Evolutionary conservation across 2,888 invertebrate genomes (phyloP).

Genomic region (Machimus rusticus): DNA sequence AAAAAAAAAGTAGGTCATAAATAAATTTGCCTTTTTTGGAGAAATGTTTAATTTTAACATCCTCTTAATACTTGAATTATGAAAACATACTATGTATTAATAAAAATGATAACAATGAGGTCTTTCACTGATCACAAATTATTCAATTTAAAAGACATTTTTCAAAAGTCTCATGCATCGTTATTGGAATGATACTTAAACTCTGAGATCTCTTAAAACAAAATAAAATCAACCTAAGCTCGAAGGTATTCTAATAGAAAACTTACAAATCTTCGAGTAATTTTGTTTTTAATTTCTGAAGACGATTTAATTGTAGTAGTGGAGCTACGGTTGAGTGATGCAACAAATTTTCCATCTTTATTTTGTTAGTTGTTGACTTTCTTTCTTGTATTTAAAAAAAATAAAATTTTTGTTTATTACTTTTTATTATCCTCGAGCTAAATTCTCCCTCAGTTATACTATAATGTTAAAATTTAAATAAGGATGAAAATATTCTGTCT

Average conservation of each 20-base stretch:
- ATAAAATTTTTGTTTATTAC: neutral
- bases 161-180: neutral
- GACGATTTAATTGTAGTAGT: neutral
- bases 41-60: neutral
- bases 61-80: neutral
- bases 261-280: neutral
- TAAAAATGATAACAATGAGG: neutral
- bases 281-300: neutral
- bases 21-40: neutral
- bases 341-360: neutral
- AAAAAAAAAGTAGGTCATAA: neutral
- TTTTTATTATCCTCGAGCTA: neutral
- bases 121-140: neutral
- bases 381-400: neutral
- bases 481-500: neutral
- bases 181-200: neutral
- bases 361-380: neutral
- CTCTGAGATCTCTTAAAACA: neutral
- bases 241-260: neutral
- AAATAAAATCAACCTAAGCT: neutral
- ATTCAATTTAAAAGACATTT: neutral
- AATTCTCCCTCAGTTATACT: neutral
- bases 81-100: neutral
- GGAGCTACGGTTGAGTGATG: neutral
- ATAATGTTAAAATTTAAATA: neutral